Conservation (phyloP, 2,888 invertebrate genomes). For the Seira sanloemensis region DNA sequence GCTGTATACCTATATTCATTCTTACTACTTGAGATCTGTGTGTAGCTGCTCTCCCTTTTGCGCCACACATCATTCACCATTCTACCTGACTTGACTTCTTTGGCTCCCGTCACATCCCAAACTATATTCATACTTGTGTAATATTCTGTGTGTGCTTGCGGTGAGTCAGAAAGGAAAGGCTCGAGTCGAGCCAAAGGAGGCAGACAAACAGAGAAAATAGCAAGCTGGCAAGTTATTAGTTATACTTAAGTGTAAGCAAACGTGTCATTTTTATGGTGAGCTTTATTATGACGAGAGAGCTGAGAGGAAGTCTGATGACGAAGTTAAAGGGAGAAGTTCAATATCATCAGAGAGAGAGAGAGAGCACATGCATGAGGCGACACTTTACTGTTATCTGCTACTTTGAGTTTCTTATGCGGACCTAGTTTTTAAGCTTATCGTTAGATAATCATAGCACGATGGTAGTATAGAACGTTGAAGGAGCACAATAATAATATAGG, state of each 20-base stretch:
- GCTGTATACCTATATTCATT: not conserved
- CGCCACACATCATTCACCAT: not conserved
- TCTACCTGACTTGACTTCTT: too few relatives aligned
- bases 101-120: too few relatives aligned
- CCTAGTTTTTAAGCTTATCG: not conserved
- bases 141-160: too few relatives aligned
- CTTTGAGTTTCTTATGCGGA: not conserved
- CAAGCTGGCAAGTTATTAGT: not conserved
- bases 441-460: not conserved
- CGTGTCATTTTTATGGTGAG: slow-evolving; percentile 33
- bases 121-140: too few relatives aligned
- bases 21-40: too few relatives aligned
- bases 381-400: not conserved
- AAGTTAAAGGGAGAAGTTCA: slow-evolving; percentile 42
- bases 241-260: not conserved
- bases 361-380: not conserved
- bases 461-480: not conserved
- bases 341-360: too few relatives aligned
- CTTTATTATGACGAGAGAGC: slow-evolving; percentile 22
- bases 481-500: not conserved
- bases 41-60: not conserved
- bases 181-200: not conserved
- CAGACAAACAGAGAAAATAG: not conserved
- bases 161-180: not conserved
- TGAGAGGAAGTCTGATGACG: slow-evolving; percentile 5